These are phyloP conservation scores for Palythoa grandiflora DNA, from an alignment of 92 coral and sea anemone species.

Conservation along the genomic window DNA sequence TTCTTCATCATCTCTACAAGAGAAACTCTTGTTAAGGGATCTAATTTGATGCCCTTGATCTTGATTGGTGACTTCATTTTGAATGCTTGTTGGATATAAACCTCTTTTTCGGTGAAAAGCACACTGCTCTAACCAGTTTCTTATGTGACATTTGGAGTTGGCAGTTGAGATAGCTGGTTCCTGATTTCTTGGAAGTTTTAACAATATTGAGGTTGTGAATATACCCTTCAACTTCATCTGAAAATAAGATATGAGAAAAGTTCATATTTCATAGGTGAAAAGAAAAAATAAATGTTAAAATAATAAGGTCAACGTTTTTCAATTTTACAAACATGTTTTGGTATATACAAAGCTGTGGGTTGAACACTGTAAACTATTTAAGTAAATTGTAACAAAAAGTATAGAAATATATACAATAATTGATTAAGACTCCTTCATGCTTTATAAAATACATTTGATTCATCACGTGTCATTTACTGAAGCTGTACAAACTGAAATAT, in stretches of 20 bases:
- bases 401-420: background rate
- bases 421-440: no score
- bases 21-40: conserved; percentile 58
- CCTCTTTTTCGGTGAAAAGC: conserved; percentile 78
- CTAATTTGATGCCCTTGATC: conserved; percentile 63
- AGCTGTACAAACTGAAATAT: no score
- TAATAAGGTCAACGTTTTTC: conserved; percentile 28
- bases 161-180: conserved; percentile 69
- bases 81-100: conserved; percentile 69
- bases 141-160: conserved; percentile 68
- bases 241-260: conserved; percentile 42
- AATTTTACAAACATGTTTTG: conserved; percentile 5
- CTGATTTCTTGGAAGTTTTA: conserved; percentile 42
- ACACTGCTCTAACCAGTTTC: conserved; percentile 69
- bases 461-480: no score
- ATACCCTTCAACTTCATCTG: conserved; percentile 44
- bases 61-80: conserved; percentile 71
- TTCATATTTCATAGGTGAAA: conserved; percentile 36
- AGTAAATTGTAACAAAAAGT: background rate
- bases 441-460: no score
- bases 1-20: conserved; percentile 55
- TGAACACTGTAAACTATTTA: background rate
- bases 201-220: conserved; percentile 43
- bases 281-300: conserved; percentile 29
- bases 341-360: background rate